Evolutionary conservation across 2,797 vertebrate genomes (phyloP).

Genomic region (Gallinago solitaria): DNA sequence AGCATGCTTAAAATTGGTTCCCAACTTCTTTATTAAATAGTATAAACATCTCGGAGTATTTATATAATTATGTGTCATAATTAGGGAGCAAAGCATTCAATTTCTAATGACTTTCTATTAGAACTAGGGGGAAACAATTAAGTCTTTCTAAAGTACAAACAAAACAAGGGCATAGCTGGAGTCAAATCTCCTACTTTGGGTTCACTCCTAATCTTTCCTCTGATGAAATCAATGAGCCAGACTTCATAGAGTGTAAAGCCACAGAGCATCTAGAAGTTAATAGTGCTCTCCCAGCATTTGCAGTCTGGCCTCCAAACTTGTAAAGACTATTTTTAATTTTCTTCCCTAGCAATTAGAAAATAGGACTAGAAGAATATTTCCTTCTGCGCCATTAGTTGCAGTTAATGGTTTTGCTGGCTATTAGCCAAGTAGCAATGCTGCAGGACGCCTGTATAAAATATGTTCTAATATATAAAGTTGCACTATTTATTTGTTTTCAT

Average conservation of each 20-base stretch:
- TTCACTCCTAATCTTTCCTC: background rate
- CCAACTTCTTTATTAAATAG: background rate
- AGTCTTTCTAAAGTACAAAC: background rate
- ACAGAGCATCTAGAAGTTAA: background rate
- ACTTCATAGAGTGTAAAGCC: background rate
- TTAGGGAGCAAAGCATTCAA: background rate
- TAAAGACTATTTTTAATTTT: conserved; percentile 40
- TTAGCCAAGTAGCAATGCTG: background rate
- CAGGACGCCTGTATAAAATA: background rate
- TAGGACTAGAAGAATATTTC: conserved; percentile 6
- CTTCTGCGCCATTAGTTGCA: conserved; percentile 19
- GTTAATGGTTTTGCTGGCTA: conserved; percentile 46
- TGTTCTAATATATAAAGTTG: background rate
- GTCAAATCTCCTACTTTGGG: background rate
- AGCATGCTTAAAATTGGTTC: background rate
- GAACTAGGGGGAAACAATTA: background rate
- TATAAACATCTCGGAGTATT: background rate
- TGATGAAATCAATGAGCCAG: background rate
- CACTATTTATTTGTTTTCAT: background rate
- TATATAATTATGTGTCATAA: background rate
- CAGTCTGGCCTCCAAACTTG: background rate
- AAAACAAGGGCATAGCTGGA: background rate
- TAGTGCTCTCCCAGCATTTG: background rate
- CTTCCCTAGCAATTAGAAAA: conserved; percentile 56
- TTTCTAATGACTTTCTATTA: background rate